Evolutionary conservation across 1,140 invertebrate genomes (phyloP).

Genomic region (Temnothorax curvispinosus): DNA sequence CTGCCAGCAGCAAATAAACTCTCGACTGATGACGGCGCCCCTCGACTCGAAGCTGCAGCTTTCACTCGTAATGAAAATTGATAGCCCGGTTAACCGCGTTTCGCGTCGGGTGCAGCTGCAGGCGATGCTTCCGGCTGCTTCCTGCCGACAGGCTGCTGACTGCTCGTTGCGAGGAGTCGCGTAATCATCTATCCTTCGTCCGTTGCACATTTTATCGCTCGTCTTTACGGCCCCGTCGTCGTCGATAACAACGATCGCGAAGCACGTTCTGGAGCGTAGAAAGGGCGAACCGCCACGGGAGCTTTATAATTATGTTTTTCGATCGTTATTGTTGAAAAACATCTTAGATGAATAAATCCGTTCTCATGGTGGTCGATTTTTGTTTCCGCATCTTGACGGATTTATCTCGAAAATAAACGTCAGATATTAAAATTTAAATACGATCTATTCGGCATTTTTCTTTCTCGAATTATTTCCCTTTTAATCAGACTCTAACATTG

Average conservation of each 20-base stretch:
- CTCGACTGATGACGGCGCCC: not conserved
- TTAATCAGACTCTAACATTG: not conserved
- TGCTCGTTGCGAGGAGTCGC: conserved; percentile 57
- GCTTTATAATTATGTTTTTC: not conserved
- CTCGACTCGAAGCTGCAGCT: conserved; percentile 63
- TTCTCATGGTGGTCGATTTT: not conserved
- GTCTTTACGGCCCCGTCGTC: conserved; percentile 57
- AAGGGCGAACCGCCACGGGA: not conserved
- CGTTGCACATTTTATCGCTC: conserved; percentile 46
- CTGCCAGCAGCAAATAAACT: conserved; percentile 39
- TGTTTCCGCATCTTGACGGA: not conserved
- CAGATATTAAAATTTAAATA: not conserved
- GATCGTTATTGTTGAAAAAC: conserved; percentile 15
- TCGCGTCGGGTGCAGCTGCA: conserved; percentile 69
- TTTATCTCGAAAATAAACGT: not conserved
- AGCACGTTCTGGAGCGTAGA: conserved; percentile 14
- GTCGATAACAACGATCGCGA: conserved; percentile 47
- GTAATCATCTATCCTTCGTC: conserved; percentile 57
- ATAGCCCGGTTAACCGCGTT: conserved; percentile 72
- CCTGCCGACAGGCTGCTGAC: conserved; percentile 59
- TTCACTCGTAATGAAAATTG: conserved; percentile 76
- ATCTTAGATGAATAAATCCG: not conserved
- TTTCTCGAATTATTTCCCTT: not conserved
- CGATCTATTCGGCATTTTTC: not conserved
- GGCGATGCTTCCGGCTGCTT: conserved; percentile 58